phyloP scores from a whole-genome alignment of 1,140 invertebrate species.

The Sycophila sp. region DNA sequence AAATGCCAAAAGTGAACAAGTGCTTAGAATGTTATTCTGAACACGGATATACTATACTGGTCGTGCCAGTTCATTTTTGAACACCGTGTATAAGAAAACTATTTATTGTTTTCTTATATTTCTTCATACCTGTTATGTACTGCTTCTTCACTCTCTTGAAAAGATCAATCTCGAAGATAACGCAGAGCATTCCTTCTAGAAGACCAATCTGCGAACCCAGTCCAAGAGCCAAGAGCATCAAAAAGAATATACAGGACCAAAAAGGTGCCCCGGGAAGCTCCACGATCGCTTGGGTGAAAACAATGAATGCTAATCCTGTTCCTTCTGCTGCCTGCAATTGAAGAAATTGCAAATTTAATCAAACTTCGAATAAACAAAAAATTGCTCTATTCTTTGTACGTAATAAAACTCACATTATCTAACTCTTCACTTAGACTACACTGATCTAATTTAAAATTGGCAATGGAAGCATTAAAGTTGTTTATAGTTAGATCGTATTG shows the following conservation, averaged over 20 bases:
- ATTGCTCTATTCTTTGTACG: neutral
- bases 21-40: too few species aligned
- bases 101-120: too few species aligned
- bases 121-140: constrained; percentile 79
- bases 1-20: too few species aligned
- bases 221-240: constrained; percentile 90
- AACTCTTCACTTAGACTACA: constrained; percentile 78
- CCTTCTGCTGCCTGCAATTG: constrained; percentile 85
- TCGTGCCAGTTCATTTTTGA: neutral
- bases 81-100: too few species aligned
- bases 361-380: neutral
- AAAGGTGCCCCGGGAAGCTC: constrained; percentile 89
- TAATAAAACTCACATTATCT: constrained; percentile 73
- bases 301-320: constrained; percentile 90
- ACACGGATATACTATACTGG: too few species aligned
- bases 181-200: constrained; percentile 92
- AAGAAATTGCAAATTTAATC: neutral
- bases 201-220: constrained; percentile 93
- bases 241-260: constrained; percentile 93
- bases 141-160: constrained; percentile 89
- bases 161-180: constrained; percentile 91
- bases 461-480: constrained; percentile 58
- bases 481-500: constrained; percentile 67
- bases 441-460: constrained; percentile 65
- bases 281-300: constrained; percentile 92